Base-by-base conservation (phyloP, 2,797 vertebrate genomes). In the Cirrhinus molitorella region DNA sequence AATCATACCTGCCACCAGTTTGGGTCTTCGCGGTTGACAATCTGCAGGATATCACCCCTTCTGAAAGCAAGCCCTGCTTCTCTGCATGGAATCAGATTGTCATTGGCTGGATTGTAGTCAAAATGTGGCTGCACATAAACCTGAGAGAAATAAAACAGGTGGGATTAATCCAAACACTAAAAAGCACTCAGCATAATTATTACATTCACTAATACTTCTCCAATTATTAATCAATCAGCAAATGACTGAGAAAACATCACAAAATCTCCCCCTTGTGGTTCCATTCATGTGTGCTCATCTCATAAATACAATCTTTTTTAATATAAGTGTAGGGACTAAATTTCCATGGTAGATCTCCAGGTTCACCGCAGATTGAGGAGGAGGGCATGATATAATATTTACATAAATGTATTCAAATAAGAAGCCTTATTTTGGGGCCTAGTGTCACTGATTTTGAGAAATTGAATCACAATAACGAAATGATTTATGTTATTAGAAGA, bases 1-100 rank as follows among this genome's bases (percentile, higher is more conserved):
- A 40, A 55, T 66, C 94, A 89, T 90, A 99, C 98, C 98, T 99
- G 98, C 98, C 98, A 99, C 98, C 98, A 99, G 90, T 99, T 99
- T 65, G 96, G 95, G 88, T 99, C 98, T 92, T 99, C 98, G 74
- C 97, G 94, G 92, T 99, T 99, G 85, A 99, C 97, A 81, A 99
- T 98, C 94, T 99, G 98, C 87, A 99, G 96, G 92, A 99, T 95
- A 93, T 99, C 98, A 40, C 97, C 97, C 90, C 94, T 96, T 82
- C 94, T 93, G 92, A 99, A 99, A 80, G 95, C 95, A 92, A 99
- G 93, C 40, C 98, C 98, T 6, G 98, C 98, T 93, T 99, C 98
- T 93, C 96, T 96, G 90, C 98, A 99, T 0, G 98, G 98, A 88
- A 98, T 99, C 90, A 99, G 94, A 90, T 94, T 98, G 94, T 99